phyloP scores from a whole-genome alignment of 2,797 vertebrate genomes.

The Cuniculus paca region DNA sequence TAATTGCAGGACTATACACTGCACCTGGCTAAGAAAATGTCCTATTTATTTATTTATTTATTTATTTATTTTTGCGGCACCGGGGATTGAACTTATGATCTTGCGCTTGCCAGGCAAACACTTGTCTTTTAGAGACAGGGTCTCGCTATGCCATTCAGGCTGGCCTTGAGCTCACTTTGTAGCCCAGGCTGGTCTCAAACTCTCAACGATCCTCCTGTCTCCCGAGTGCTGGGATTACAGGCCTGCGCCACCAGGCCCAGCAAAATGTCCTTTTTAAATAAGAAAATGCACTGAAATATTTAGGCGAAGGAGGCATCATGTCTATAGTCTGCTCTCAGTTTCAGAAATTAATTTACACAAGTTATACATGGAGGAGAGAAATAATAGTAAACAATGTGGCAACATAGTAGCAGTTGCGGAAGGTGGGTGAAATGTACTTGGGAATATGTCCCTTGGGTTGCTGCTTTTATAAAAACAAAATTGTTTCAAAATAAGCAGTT shows the following conservation, averaged over 20 bases:
- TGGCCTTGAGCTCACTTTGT: too few relatives aligned
- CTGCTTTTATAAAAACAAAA: background rate
- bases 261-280: background rate
- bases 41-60: too few relatives aligned
- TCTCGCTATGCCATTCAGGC: too few relatives aligned
- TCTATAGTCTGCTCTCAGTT: background rate
- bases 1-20: too few relatives aligned
- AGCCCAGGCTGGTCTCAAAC: too few relatives aligned
- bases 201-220: too few relatives aligned
- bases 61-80: too few relatives aligned
- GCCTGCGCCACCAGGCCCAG: background rate
- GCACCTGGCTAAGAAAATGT: too few relatives aligned
- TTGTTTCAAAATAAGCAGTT: conserved; percentile 22
- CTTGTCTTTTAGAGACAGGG: too few relatives aligned
- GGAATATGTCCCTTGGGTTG: background rate
- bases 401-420: background rate
- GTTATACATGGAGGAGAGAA: background rate
- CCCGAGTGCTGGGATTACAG: background rate
- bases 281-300: background rate
- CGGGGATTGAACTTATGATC: too few relatives aligned
- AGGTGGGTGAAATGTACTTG: background rate
- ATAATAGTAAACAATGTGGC: background rate
- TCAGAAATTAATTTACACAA: background rate
- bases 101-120: too few relatives aligned
- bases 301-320: background rate